Percentiles rank a stretch among this genome's conserved stretches.
These are phyloP conservation scores for Dastarcus helophoroides DNA, from an alignment of 2,888 invertebrate species.

Conservation along the genomic window DNA sequence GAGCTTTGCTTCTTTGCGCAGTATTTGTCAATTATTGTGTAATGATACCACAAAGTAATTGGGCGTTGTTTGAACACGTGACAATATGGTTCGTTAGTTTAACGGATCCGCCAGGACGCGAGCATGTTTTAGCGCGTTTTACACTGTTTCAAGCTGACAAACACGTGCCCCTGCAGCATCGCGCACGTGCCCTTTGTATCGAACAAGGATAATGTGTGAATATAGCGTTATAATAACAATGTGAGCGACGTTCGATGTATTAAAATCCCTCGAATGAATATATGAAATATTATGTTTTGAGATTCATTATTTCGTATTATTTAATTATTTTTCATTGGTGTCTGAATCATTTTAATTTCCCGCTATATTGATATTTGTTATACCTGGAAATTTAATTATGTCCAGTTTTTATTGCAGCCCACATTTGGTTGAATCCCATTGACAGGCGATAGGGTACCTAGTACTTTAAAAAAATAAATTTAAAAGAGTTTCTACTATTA, in stretches of 20 bases:
- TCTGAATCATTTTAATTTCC: neutral
- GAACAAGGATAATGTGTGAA: conserved; percentile 17
- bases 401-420: neutral
- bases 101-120: conserved; percentile 22
- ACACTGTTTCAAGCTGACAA: conserved; percentile 19
- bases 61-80: conserved; percentile 34
- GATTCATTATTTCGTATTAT: conserved; percentile 23
- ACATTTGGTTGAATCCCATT: too few relatives aligned
- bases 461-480: too few relatives aligned
- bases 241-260: conserved; percentile 12
- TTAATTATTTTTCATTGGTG: conserved; percentile 15
- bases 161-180: conserved; percentile 15
- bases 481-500: too few relatives aligned
- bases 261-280: conserved; percentile 15
- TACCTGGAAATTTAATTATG: neutral
- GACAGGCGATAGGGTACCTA: too few relatives aligned
- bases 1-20: too few relatives aligned
- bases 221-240: conserved; percentile 26
- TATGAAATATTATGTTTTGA: conserved; percentile 27
- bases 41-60: conserved; percentile 37
- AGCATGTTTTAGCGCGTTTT: conserved; percentile 26
- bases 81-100: conserved; percentile 33
- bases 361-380: neutral
- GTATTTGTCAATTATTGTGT: conserved; percentile 29
- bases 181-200: conserved; percentile 22